phyloP scores from a whole-genome alignment of 2,113 vertebrate species.

The Corvus hawaiiensis region DNA sequence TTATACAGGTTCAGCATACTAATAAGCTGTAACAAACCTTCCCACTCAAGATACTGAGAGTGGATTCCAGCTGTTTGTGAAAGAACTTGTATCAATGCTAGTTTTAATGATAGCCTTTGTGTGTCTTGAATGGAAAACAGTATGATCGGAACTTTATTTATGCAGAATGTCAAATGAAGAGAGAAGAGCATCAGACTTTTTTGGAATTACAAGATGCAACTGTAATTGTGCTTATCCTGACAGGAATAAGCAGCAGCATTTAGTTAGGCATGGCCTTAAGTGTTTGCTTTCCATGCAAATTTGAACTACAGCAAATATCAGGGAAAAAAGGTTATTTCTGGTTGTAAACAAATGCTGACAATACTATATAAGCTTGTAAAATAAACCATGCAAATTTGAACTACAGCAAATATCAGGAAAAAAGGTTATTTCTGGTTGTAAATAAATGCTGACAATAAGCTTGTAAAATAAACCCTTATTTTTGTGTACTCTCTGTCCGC shows the following conservation, averaged over 20 bases:
- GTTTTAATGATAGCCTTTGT: neutral
- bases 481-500: neutral
- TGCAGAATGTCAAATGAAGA: neutral
- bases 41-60: neutral
- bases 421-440: neutral
- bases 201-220: neutral
- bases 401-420: no score
- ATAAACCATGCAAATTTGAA: no score
- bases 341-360: no score
- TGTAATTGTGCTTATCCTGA: neutral
- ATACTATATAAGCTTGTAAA: no score
- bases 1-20: neutral
- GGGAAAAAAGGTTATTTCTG: neutral
- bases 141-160: neutral
- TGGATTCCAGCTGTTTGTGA: neutral
- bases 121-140: neutral
- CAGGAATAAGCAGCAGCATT: neutral
- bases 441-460: neutral
- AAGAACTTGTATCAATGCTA: neutral
- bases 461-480: neutral
- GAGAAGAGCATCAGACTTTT: neutral
- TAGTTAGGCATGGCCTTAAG: neutral
- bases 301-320: neutral
- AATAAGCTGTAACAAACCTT: neutral
- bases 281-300: neutral